Percentiles rank a stretch among this genome's conserved stretches.
phyloP scores from a whole-genome alignment of 1,140 invertebrate genomes.

The Antheraea mylitta region DNA sequence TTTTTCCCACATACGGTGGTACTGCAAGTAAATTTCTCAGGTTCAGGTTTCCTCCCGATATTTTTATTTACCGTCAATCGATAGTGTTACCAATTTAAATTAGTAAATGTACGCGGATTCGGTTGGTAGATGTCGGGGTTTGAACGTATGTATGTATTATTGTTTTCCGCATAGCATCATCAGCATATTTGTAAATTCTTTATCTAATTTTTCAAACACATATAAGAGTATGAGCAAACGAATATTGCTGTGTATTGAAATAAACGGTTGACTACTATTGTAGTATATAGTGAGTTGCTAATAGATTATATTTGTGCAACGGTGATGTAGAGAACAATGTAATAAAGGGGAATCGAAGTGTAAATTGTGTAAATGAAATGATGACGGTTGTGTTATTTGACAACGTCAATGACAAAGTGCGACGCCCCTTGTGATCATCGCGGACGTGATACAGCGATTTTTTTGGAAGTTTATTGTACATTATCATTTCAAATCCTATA shows the following conservation, averaged over 20 bases:
- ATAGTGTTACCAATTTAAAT: no score
- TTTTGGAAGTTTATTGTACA: not conserved
- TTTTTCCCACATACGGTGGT: no score
- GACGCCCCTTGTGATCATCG: not conserved
- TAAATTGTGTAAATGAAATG: constrained; percentile 1
- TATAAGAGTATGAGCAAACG: not conserved
- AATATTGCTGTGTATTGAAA: not conserved
- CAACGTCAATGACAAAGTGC: not conserved
- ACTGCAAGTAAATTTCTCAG: no score
- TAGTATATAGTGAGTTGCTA: not conserved
- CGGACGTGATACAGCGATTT: not conserved
- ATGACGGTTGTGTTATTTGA: constrained; percentile 1
- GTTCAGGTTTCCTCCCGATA: no score
- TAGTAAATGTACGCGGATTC: no score
- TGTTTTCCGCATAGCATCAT: no score
- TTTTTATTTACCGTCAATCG: no score
- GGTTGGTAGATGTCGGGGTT: no score
- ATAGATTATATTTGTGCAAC: not conserved
- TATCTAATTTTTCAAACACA: no score
- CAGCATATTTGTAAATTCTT: no score
- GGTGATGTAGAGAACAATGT: not conserved
- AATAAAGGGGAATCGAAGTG: not conserved
- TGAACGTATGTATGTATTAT: no score
- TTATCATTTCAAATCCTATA: not conserved
- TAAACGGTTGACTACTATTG: not conserved